Conservation (phyloP, 2,797 vertebrate genomes). For the Cetoscarus ocellatus region DNA sequence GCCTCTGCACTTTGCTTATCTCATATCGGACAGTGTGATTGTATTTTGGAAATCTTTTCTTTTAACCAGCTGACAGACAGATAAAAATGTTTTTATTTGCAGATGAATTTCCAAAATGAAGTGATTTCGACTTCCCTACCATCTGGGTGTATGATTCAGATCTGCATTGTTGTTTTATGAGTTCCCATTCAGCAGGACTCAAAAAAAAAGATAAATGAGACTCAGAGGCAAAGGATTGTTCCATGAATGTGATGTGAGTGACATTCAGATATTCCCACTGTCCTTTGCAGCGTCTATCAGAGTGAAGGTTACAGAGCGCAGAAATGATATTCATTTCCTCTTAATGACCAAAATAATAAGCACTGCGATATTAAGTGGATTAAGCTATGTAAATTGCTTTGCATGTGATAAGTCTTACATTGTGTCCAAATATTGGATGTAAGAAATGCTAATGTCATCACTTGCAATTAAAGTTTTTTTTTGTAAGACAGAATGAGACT, state of each 20-base stretch:
- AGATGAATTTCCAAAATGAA: constrained; percentile 47
- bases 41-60: constrained; percentile 63
- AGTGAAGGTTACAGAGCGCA: constrained; percentile 52
- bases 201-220: constrained; percentile 23
- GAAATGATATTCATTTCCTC: constrained; percentile 76
- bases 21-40: constrained; percentile 75
- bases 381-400: constrained; percentile 77
- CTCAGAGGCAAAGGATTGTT: constrained; percentile 28
- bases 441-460: constrained; percentile 79
- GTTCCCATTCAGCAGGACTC: constrained; percentile 56
- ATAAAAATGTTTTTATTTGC: constrained; percentile 16
- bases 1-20: constrained; percentile 54
- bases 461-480: constrained; percentile 81
- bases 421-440: constrained; percentile 75
- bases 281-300: constrained; percentile 33
- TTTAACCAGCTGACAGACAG: constrained; percentile 35
- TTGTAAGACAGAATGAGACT: constrained; percentile 56
- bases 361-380: constrained; percentile 59
- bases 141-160: constrained; percentile 44
- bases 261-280: constrained; percentile 54
- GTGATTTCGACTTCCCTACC: constrained; percentile 38
- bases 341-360: constrained; percentile 61
- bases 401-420: constrained; percentile 76
- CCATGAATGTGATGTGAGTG: constrained; percentile 61
- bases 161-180: constrained; percentile 27